phyloP scores from a whole-genome alignment of 2,888 invertebrate genomes.

The Eremobia ochroleuca region DNA sequence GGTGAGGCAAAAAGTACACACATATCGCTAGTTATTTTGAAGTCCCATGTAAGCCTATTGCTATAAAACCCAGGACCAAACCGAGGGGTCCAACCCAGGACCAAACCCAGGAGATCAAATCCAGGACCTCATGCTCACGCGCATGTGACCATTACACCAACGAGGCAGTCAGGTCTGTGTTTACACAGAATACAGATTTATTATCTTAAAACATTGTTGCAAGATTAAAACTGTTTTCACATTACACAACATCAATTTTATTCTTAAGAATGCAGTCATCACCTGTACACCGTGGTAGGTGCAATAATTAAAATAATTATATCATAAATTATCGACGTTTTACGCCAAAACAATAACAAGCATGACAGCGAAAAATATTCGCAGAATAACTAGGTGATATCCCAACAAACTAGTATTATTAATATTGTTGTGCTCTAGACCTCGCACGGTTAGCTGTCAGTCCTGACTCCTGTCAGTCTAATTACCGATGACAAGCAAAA shows the following conservation, averaged over 20 bases:
- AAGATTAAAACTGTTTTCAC: constrained; percentile 26
- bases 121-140: neutral
- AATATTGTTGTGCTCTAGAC: constrained; percentile 18
- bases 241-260: constrained; percentile 15
- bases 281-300: constrained; percentile 55
- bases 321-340: constrained; percentile 52
- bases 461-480: constrained; percentile 54
- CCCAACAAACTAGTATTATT: constrained; percentile 36
- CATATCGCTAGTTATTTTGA: neutral
- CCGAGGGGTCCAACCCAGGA: too few relatives aligned
- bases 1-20: neutral
- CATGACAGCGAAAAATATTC: constrained; percentile 27
- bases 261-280: constrained; percentile 21
- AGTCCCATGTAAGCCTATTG: neutral
- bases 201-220: neutral
- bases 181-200: neutral
- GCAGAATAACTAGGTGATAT: constrained; percentile 36
- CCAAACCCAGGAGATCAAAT: too few relatives aligned
- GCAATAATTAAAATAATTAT: constrained; percentile 60
- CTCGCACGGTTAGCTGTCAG: constrained; percentile 27
- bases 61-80: too few relatives aligned
- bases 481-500: constrained; percentile 52
- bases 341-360: constrained; percentile 41
- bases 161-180: neutral
- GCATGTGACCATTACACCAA: neutral